Percentiles rank a stretch among this genome's conserved stretches.
Conservation (phyloP, 2,888 invertebrate genomes). For the Drosophila meridiana region DNA sequence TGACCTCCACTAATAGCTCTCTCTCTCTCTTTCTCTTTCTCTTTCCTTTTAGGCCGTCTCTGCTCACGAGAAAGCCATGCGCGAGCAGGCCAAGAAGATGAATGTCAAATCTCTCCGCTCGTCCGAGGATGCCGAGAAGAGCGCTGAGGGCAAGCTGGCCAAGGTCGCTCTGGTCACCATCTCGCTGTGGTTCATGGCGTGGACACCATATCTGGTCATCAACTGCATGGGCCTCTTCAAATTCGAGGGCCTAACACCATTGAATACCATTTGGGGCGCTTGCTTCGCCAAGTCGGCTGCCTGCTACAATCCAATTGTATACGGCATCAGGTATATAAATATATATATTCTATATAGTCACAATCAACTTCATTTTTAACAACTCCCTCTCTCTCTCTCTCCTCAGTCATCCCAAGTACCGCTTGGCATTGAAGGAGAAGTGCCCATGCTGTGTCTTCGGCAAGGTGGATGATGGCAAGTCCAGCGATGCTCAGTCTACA, state of each 20-base stretch:
- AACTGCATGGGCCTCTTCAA: slow-evolving; percentile 93
- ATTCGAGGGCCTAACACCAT: slow-evolving; percentile 89
- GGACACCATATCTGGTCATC: slow-evolving; percentile 95
- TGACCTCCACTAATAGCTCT: neutral
- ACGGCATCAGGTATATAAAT: slow-evolving; percentile 91
- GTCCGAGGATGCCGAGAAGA: slow-evolving; percentile 90
- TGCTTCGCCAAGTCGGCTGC: slow-evolving; percentile 96
- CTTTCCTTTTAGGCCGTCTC: slow-evolving; percentile 61
- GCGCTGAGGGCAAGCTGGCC: slow-evolving; percentile 94
- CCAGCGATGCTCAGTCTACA: slow-evolving; percentile 83
- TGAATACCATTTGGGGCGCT: slow-evolving; percentile 95
- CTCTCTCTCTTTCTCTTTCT: neutral
- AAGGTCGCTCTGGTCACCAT: slow-evolving; percentile 96
- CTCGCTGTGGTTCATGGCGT: slow-evolving; percentile 95
- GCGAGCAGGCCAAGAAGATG: slow-evolving; percentile 97
- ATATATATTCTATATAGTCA: neutral
- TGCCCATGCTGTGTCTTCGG: slow-evolving; percentile 87
- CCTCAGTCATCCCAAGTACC: slow-evolving; percentile 87
- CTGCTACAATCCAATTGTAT: slow-evolving; percentile 95
- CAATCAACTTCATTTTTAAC: too few species aligned
- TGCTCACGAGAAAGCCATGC: slow-evolving; percentile 92
- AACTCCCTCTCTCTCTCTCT: too few species aligned
- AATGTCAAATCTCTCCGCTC: slow-evolving; percentile 95
- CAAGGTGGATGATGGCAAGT: slow-evolving; percentile 83
- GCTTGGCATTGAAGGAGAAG: slow-evolving; percentile 87